Conservation (phyloP, 2,888 invertebrate species). For the Ganaspis brasiliensis region DNA sequence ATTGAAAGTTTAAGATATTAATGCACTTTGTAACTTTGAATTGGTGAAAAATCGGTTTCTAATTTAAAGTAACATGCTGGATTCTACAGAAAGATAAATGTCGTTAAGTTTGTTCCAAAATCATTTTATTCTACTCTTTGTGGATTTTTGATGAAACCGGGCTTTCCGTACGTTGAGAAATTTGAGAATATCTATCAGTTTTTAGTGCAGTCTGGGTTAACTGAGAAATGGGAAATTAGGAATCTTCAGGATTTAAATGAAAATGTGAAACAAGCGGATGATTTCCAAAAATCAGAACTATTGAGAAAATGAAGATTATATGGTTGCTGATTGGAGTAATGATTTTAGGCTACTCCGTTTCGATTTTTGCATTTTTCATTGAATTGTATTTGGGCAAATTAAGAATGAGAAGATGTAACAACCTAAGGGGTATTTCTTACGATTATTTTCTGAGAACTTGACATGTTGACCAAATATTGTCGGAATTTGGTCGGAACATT, state of each 20-base stretch:
- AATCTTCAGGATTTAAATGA: neutral
- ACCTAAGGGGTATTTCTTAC: too few relatives aligned
- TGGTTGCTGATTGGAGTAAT: neutral
- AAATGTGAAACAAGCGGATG: too few relatives aligned
- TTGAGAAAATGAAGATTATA: neutral
- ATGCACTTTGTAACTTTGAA: too few relatives aligned
- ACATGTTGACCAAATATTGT: too few relatives aligned
- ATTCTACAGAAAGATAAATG: neutral
- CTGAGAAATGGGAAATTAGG: neutral
- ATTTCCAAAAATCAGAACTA: neutral
- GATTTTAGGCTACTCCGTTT: neutral
- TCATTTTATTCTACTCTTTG: neutral
- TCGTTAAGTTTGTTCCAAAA: neutral
- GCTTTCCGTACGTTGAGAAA: neutral
- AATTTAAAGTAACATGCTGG: too few relatives aligned
- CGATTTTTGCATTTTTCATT: neutral
- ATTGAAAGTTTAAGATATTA: too few relatives aligned
- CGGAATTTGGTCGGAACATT: too few relatives aligned
- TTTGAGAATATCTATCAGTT: neutral
- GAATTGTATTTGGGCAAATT: neutral
- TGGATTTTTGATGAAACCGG: neutral
- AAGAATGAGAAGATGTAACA: too few relatives aligned
- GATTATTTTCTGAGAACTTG: too few relatives aligned
- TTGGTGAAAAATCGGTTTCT: too few relatives aligned
- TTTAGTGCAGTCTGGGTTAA: neutral